Conservation (phyloP, 2,797 vertebrate genomes). For the Podargus strigoides region DNA sequence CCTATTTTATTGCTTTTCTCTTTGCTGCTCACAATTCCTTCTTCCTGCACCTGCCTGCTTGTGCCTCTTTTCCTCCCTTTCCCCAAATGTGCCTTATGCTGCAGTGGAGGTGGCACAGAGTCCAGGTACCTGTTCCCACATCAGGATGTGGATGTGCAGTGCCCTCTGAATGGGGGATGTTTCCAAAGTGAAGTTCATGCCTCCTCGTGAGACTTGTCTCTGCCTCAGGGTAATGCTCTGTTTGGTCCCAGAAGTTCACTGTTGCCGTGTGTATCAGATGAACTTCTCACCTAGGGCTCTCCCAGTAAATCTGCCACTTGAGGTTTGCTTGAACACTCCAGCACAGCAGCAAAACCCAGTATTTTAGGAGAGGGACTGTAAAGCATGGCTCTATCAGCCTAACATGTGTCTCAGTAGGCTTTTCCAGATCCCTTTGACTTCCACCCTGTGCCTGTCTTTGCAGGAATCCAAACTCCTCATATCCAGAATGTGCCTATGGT, state of each 20-base stretch:
- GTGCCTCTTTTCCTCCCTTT: background rate
- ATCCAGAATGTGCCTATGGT: background rate
- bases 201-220: background rate
- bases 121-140: too few relatives aligned
- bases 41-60: background rate
- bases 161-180: background rate
- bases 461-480: background rate
- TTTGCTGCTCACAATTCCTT: background rate
- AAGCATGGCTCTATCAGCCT: background rate
- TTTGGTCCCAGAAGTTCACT: background rate
- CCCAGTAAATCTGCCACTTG: background rate
- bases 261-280: fast-evolving
- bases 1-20: background rate
- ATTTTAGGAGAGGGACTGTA: background rate
- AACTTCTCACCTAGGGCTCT: background rate
- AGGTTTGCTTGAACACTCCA: background rate
- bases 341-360: background rate
- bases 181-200: background rate
- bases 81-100: background rate
- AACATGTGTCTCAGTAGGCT: background rate
- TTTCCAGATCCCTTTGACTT: background rate
- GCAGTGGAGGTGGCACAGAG: background rate
- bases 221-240: background rate
- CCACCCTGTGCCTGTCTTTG: background rate
- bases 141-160: background rate